Evolutionary conservation across 2,888 invertebrate genomes (phyloP).

Genomic region (Lysandra coridon): DNA sequence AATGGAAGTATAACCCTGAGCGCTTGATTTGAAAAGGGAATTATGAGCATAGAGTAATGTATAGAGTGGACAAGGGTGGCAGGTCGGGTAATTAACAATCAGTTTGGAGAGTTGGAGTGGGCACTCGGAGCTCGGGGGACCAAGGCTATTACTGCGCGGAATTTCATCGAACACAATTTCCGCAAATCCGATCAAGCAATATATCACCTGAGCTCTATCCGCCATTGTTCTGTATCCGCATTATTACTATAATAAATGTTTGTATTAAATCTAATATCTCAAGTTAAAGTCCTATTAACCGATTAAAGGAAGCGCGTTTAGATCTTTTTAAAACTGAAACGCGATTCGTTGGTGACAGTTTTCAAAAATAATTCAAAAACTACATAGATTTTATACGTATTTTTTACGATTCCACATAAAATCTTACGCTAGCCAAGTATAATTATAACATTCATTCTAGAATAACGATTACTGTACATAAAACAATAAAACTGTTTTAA

Average conservation of each 20-base stretch:
- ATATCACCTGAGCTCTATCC: conserved; percentile 16
- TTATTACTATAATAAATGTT: background rate
- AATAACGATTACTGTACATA: background rate
- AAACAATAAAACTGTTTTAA: background rate
- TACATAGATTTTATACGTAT: background rate
- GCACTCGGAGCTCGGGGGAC: conserved; percentile 68
- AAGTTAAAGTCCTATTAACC: background rate
- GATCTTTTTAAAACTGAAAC: background rate
- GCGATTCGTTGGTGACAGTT: background rate
- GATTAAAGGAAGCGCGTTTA: background rate
- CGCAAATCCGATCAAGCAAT: conserved; percentile 47
- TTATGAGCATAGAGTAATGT: conserved; percentile 26
- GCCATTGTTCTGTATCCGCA: background rate
- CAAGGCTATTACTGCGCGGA: conserved; percentile 74
- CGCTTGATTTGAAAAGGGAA: background rate
- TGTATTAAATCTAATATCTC: background rate
- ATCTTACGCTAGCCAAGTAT: background rate
- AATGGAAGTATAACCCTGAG: background rate
- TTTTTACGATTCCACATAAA: background rate
- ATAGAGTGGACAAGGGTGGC: conserved; percentile 37
- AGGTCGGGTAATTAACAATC: conserved; percentile 66
- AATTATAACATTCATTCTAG: background rate
- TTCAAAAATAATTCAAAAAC: background rate
- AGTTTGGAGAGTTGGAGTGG: conserved; percentile 77
- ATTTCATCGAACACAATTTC: conserved; percentile 64